Base-by-base conservation (phyloP, 2,113 vertebrate species). In the Eptesicus fuscus region DNA sequence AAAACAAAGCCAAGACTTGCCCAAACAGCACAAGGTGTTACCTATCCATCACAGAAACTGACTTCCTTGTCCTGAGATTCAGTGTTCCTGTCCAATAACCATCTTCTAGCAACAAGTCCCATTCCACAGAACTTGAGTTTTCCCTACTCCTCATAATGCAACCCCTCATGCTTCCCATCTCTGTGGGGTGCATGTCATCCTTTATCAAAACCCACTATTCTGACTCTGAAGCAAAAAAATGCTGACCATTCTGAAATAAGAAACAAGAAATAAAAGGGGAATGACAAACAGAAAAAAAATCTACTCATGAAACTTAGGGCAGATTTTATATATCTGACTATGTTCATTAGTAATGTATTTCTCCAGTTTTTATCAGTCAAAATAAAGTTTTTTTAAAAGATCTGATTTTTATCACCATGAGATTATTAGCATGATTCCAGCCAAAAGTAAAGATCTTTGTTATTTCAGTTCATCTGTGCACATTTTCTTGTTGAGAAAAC, bases 151-250 rank as follows among this genome's bases (percentile, higher is more conserved):
- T 76, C 30, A 18, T 18, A 44, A 28, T 2, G 16, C 6, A 84
- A 65, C 20, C 35, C 12, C 28, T 74, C 25, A 32, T 0, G 7
- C 16, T 35, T 80, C 51, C 61, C 30, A 56, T 16, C 78, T 63
- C 80, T 22, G 65, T 17, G 8, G 67, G 35, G 35, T 6, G 3
- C 69, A 59, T 11, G 28, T 35, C 78, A 49, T 12, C 51, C 51
- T 65, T 77, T 40, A 78, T 30, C 59, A 40, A 63, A 83, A 82
- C 51, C 35, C 59, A 61, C 56, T 65, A 30, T 76, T 90, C 35
- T 93, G 85, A 90, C 80, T 82, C 28, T 47, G 32, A 95, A 77
- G 70, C 80, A 69, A 86, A 96, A 96, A 87, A 67, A 23, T 56
- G 14, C n/a, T 63, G 17, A 86, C 51, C 12, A 73, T 49, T 67